Base-by-base conservation (phyloP, 1,140 invertebrate genomes). In the Plodia interpunctella region DNA sequence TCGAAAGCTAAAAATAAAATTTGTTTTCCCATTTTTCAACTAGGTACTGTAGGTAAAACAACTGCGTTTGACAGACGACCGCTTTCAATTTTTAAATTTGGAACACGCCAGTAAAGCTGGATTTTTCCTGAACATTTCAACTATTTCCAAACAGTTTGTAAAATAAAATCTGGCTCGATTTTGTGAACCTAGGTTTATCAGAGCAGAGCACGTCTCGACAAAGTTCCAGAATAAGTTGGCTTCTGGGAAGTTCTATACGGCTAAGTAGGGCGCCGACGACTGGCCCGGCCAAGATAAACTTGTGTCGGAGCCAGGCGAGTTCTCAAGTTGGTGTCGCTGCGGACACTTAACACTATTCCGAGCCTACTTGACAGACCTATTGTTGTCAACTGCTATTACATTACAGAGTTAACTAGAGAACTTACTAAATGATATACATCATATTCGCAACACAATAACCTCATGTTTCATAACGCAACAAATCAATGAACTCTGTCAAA, bases 161-260 rank as follows among this genome's bases (percentile, higher is more conserved):
- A 11, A 32, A 32, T 44, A 15, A 15, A 44, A 15, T 15, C 38
- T 3, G 38, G 2, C 38, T 15, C 38, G 9, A 17, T 44, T 44
- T 44, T 44, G 38, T 44, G 15, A 44, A 44, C 13, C 38, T 3
- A 4, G 13, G 38, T 44, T 44, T 15, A 44, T 17, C 38, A 44
- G 38, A 44, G 38, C 38, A 44, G 38, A 44, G 38, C 38, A n/a
- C 5, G 38, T 44, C 13, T 44, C 38, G 38, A 10, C 38, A n/a
- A n/a, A 74, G 62, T 70, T 67, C 63, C 63, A 68, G 60, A 67
- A 68, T 60, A 49, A 59, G 44, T 65, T 65, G 60, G 58, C 62
- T 59, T 55, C 54, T 59, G 20, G 28, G 25, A 53, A 63, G 61
- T 67, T 64, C 56, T 61, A 44, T 62, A 51, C 49, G 49, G 18